Evolutionary conservation across 2,888 invertebrate species (phyloP).

Genomic region (Thecocarcelia acutangulata): DNA sequence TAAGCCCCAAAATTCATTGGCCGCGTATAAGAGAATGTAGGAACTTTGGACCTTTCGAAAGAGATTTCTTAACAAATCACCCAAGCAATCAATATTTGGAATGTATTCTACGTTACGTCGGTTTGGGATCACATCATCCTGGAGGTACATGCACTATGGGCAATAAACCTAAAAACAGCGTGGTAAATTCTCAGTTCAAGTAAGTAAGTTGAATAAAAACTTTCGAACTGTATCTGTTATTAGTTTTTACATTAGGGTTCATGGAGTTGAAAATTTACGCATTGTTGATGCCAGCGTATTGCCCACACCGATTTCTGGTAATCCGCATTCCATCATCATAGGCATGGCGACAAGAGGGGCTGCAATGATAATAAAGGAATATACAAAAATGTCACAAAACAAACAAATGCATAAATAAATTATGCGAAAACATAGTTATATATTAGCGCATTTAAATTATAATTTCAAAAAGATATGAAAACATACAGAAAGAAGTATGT

Average conservation of each 20-base stretch:
- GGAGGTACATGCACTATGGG: conserved; percentile 91
- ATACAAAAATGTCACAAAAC: conserved; percentile 53
- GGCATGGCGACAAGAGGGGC: conserved; percentile 86
- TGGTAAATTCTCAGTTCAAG: conserved; percentile 87
- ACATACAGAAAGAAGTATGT: no score
- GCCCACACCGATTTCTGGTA: conserved; percentile 89
- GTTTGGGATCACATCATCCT: conserved; percentile 89
- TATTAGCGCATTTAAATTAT: no score
- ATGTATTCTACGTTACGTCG: conserved; percentile 85
- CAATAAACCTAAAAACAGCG: conserved; percentile 80
- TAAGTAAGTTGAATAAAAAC: conserved; percentile 73
- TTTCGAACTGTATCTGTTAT: background rate
- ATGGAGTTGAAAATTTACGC: conserved; percentile 85
- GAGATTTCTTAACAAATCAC: conserved; percentile 77
- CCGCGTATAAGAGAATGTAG: conserved; percentile 85
- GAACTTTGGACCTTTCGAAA: conserved; percentile 82
- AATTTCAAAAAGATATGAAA: no score
- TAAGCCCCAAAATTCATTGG: conserved; percentile 86
- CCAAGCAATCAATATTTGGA: conserved; percentile 84
- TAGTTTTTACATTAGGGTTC: conserved; percentile 82
- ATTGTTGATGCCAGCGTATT: conserved; percentile 91
- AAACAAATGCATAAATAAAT: background rate
- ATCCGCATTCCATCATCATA: conserved; percentile 87
- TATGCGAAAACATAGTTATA: no score
- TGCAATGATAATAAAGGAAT: conserved; percentile 83